Conservation (phyloP, 1,140 invertebrate species). For the Amyelois transitella region DNA sequence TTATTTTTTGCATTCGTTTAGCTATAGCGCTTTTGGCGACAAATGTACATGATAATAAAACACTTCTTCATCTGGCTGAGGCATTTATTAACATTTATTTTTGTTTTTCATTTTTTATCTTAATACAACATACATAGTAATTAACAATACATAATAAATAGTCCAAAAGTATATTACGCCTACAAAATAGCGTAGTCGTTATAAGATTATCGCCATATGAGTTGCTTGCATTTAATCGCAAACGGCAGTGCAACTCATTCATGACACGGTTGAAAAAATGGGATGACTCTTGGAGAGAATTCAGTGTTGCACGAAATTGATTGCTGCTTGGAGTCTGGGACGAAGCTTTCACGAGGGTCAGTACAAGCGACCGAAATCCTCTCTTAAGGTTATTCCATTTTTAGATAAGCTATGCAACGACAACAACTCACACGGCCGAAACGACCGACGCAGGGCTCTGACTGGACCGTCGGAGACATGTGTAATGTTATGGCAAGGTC, state of each 20-base stretch:
- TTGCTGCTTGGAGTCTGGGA: conserved; percentile 8
- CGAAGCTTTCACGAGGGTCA: conserved; percentile 6
- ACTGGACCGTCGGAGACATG: background rate
- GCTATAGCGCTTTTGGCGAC: background rate
- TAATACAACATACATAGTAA: conserved; percentile 75
- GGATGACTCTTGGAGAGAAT: conserved; percentile 58
- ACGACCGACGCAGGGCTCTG: conserved; percentile 6
- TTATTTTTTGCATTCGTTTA: too few relatives aligned
- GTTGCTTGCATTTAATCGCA: conserved; percentile 52
- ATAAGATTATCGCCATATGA: conserved; percentile 71
- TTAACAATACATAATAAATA: conserved; percentile 75
- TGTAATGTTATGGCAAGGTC: conserved; percentile 13
- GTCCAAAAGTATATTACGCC: conserved; percentile 75
- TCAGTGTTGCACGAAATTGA: conserved; percentile 15
- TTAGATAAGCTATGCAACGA: conserved; percentile 36
- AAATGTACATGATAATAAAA: conserved; percentile 29
- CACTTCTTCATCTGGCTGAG: conserved; percentile 64
- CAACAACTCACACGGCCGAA: conserved; percentile 19
- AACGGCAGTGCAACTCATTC: conserved; percentile 64
- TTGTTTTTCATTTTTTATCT: conserved; percentile 69
- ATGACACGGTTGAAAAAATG: conserved; percentile 55
- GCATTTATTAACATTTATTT: conserved; percentile 74
- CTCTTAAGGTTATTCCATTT: conserved; percentile 33
- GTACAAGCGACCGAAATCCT: conserved; percentile 20
- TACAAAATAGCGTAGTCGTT: conserved; percentile 74